Evolutionary conservation across 2,113 vertebrate species (phyloP), one percentile per base, ranked within the genome.

Genomic region (Xiphorhynchus elegans): DNA sequence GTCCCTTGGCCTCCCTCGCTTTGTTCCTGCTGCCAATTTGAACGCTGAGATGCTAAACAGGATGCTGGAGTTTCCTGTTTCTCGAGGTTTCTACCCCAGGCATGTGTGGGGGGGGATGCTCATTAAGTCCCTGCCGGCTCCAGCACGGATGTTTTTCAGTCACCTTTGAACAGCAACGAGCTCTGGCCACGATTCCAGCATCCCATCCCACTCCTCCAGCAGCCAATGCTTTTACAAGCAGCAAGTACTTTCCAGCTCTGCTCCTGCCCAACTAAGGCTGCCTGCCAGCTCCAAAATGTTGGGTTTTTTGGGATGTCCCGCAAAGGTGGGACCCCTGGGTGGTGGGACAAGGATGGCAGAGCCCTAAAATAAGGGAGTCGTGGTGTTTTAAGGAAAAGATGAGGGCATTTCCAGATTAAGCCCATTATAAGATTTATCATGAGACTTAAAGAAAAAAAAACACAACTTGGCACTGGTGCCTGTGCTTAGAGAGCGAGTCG

Each of bases 11-110:
- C 77, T 66, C 72, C 40, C 47, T 62, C 3, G 24, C 67, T 92
- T 83, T 95, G 80, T 80, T 64, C 68, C 63, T 8, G 59, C 68
- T 76, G 89, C 90, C 83, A 93, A 3, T 85, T 77, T 16, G 72
- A 81, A 56, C 79, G 28, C 2, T 86, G 33, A 73, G 89, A 90
- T 75, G 91, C 87, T 64, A 59, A 94, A 93, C 93, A 91, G 95
- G 93, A 95, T 69, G 74, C 55, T 56, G 90, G 84, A 69, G 87
- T 72, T 96, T 95, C 94, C 95, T 91, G 93, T 87, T 94, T 76
- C 93, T 94, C 5, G 21, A 74, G 59, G 21, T 79, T 92, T 92
- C 80, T 15, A 66, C 60, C 80, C 83, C 76, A 21, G 64, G 55
- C 76, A 52, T 53, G 75, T 6, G 0, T 18, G 9, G 53, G 53